phyloP scores from a whole-genome alignment of 2,797 vertebrate genomes.

The Sebastiscus albofasciatus region DNA sequence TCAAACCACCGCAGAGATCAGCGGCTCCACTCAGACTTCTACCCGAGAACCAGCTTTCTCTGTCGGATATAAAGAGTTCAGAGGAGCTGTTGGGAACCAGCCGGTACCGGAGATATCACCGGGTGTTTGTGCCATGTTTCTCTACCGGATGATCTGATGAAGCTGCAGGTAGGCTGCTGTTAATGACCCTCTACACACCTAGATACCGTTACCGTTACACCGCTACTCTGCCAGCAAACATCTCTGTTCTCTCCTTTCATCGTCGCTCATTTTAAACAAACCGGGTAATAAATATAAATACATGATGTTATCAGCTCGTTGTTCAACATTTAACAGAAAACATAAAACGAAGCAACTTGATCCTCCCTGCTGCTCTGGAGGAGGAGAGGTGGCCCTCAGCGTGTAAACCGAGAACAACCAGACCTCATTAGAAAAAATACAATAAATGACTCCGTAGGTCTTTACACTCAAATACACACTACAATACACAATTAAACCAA shows the following conservation, averaged over 20 bases:
- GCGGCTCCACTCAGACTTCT: neutral
- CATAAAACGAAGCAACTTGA: conserved; percentile 31
- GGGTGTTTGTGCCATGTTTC: conserved; percentile 48
- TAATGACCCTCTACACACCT: neutral
- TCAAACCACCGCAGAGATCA: neutral
- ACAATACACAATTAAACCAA: accelerated
- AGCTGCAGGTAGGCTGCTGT: conserved; percentile 53
- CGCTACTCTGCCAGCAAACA: neutral
- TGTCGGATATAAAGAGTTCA: neutral
- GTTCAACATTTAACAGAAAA: neutral
- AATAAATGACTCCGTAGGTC: accelerated
- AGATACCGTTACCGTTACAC: no score
- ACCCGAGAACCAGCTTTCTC: neutral
- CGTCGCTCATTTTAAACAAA: neutral
- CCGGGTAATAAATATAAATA: neutral
- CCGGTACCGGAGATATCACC: neutral
- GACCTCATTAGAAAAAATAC: neutral
- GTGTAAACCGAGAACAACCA: conserved; percentile 1
- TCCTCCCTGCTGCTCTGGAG: neutral
- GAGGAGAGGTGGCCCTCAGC: neutral
- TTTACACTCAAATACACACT: accelerated
- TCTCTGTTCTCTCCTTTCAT: neutral
- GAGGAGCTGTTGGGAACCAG: neutral
- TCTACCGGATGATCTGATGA: conserved; percentile 26
- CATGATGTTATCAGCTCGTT: neutral